Conservation (phyloP, 2,113 vertebrate species). For the Alethe diademata region DNA sequence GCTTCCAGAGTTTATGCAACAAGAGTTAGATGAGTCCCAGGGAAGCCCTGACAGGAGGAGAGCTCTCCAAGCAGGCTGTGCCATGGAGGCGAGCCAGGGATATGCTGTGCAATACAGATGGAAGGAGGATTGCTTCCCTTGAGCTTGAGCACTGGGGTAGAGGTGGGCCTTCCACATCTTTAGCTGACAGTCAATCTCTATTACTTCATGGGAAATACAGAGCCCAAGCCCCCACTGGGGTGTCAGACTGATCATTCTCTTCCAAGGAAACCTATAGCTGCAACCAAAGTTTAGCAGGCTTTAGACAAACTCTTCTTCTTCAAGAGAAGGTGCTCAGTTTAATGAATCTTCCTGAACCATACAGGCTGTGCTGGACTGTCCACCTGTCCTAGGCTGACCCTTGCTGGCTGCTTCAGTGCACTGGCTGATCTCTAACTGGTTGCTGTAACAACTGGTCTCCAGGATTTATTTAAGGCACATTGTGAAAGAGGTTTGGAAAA, state of each 20-base stretch:
- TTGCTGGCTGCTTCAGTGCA: not conserved
- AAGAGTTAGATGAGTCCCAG: constrained; percentile 61
- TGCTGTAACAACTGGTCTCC: not conserved
- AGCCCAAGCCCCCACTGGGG: not conserved
- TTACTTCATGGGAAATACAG: not conserved
- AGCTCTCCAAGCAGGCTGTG: not conserved
- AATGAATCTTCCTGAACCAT: not conserved
- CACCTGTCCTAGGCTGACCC: not conserved
- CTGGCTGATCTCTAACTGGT: not conserved
- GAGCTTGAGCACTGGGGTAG: not conserved
- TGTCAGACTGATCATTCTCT: not conserved
- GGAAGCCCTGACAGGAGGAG: constrained; percentile 30
- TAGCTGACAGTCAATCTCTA: not conserved
- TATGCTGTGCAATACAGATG: not conserved
- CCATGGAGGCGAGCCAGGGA: constrained; percentile 4
- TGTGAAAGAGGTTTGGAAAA: not conserved
- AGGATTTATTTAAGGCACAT: not conserved
- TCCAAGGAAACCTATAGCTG: not conserved
- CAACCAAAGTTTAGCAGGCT: not conserved
- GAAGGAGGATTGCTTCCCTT: not conserved
- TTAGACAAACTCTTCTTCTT: not conserved
- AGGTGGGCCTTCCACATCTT: not conserved
- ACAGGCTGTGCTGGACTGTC: not conserved
- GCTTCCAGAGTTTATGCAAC: constrained; percentile 64
- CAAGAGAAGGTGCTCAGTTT: not conserved